Evolutionary conservation across 2,888 invertebrate genomes (phyloP), one percentile per base, ranked within the genome.

Genomic region (Calameuta filiformis): DNA sequence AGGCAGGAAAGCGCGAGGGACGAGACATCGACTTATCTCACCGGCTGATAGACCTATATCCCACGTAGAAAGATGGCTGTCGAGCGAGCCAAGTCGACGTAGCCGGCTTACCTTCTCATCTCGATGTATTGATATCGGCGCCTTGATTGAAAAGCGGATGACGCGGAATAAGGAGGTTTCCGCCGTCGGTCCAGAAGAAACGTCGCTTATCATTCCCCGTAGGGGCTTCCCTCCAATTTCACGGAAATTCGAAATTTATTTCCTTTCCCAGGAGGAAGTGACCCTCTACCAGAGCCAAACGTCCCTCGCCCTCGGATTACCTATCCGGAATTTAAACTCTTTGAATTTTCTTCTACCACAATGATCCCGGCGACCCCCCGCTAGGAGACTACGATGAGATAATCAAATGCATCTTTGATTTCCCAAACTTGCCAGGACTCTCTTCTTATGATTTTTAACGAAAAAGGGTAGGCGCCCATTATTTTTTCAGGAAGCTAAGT

Each of bases 61-160:
- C 15, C 15, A 15, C 15, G 12, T 4, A 40, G 15, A 15, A 12
- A 35, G 35, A 69, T 79, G 80, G 81, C 80, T 73, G 79, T 69
- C 79, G 79, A 81, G 69, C 79, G 75, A 76, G 81, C 77, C 76
- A 33, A 79, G 77, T 77, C 77, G 73, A 77, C 68, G 23, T 15
- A 35, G 81, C 12, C 30, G 69, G 69, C 31, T 33, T 69, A 69
- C 80, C 82, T 80, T 77, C 83, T 85, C 85, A 80, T 85, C 85
- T 83, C 81, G 77, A 76, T 77, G 69, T 69, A 69, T 69, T 69
- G 69, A 33, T 69, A 69, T 75, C 78, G 80, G 81, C 86, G 83
- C 84, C 85, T 85, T 88, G 88, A 88, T 87, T 88, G 88, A 87
- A 88, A 87, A 87, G 83, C 83, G 85, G 84, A 86, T 85, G 85